Base-by-base conservation (phyloP, 2,888 invertebrate genomes). In the Plebejus melissa region DNA sequence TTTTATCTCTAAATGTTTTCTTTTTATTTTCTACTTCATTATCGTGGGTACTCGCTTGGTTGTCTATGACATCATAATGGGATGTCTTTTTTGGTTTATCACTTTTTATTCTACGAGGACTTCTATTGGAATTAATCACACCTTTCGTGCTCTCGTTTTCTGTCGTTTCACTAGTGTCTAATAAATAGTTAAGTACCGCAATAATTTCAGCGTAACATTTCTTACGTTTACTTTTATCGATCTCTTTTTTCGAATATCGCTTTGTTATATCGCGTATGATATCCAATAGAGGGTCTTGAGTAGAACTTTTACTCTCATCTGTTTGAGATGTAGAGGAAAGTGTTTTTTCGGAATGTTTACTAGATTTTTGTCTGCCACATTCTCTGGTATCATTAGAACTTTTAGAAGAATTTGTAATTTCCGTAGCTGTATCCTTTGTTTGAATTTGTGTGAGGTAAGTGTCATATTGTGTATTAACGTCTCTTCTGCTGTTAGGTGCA, bases 171-270 rank as follows among this genome's bases (percentile, higher is more conserved):
- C 91, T 92, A 11, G 93, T 93, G 77, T 93, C 91, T 69, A 93
- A 83, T 46, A 93, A 85, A 79, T 93, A 91, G 76, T 89, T 90
- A 16, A 93, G 81, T 54, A 91, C 85, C 36, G 85, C 83, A 76
- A 93, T 85, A 32, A 93, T 91, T 81, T 93, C 93, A 77, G 87
- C 88, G 60, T 90, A 91, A 80, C 91, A 90, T 82, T 91, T 92
- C 78, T 88, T 92, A 76, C 87, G 87, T 78, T 87, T 89, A 69
- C 78, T 83, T 77, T 86, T 90, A 69, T 85, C 86, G 38, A 86
- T 78, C 60, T 89, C 88, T 65, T 84, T 85, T 82, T 93, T 93
- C 0, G 90, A 85, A 80, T 90, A 93, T n/a, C 90, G 88, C 77
- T 85, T 87, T 28, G 92, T 93, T 70, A 93, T 91, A 76, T 87